phyloP scores from a whole-genome alignment of 2,797 vertebrate species.

The Argentina silus region DNA sequence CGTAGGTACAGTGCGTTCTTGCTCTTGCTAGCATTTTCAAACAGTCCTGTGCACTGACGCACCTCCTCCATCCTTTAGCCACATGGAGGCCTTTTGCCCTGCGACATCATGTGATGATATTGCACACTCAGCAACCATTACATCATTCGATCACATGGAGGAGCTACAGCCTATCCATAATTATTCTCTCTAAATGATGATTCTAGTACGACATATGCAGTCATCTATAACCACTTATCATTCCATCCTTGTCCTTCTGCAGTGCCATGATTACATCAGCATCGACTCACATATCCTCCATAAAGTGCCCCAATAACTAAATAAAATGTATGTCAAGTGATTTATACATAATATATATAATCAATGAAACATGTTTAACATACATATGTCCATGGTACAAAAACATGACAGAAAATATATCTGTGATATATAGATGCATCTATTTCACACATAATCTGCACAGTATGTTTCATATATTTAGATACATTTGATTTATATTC shows the following conservation, averaged over 20 bases:
- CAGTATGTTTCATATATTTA: neutral
- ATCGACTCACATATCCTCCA: no score
- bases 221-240: neutral
- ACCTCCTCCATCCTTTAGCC: conserved; percentile 24
- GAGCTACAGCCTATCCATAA: conserved; percentile 7
- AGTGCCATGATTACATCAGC: no score
- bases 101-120: conserved; percentile 31
- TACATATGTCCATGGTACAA: no score
- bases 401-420: neutral
- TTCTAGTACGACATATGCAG: neutral
- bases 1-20: conserved; percentile 45
- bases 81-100: conserved; percentile 20
- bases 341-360: no score
- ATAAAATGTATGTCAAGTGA: no score
- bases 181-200: neutral
- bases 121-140: conserved; percentile 44
- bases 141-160: conserved; percentile 19
- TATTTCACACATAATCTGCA: conserved; percentile 8
- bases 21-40: conserved; percentile 49
- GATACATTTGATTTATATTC: neutral
- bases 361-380: no score
- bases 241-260: no score
- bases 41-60: conserved; percentile 7
- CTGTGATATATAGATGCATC: neutral
- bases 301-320: no score